phyloP scores from a whole-genome alignment of 2,113 vertebrate species.

The Okapia johnstoni region DNA sequence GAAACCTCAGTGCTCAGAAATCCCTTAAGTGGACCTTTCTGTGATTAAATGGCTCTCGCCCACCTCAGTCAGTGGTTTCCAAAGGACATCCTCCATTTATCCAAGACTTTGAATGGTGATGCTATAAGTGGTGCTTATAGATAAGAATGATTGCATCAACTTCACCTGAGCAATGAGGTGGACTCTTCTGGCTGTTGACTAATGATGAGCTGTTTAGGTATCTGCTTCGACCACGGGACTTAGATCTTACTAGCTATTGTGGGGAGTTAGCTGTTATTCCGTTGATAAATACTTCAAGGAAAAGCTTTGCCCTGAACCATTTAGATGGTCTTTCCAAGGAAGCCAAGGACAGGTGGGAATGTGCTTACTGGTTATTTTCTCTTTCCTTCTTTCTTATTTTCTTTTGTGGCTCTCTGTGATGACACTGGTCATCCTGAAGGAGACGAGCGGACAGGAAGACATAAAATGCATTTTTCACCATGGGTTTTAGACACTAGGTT shows the following conservation, averaged over 20 bases:
- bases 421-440: not conserved
- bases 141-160: not conserved
- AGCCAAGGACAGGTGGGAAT: not conserved
- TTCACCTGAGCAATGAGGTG: not conserved
- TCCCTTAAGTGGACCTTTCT: not conserved
- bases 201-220: not conserved
- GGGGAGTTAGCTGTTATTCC: not conserved
- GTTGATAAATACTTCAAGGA: not conserved
- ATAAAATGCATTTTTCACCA: not conserved
- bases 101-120: not conserved
- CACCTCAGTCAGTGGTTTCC: not conserved
- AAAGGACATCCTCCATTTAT: not conserved
- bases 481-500: not conserved
- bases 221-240: not conserved
- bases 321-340: slow-evolving; percentile 3
- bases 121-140: not conserved
- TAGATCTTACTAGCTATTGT: not conserved
- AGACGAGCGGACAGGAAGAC: not conserved
- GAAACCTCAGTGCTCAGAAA: not conserved
- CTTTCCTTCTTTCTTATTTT: not conserved
- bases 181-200: not conserved
- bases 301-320: not conserved
- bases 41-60: not conserved
- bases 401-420: not conserved
- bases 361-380: not conserved